Percentiles rank a stretch among this genome's conserved stretches.
These are phyloP conservation scores for Pedionomus torquatus DNA, from an alignment of 2,113 vertebrate genomes.

Conservation along the genomic window DNA sequence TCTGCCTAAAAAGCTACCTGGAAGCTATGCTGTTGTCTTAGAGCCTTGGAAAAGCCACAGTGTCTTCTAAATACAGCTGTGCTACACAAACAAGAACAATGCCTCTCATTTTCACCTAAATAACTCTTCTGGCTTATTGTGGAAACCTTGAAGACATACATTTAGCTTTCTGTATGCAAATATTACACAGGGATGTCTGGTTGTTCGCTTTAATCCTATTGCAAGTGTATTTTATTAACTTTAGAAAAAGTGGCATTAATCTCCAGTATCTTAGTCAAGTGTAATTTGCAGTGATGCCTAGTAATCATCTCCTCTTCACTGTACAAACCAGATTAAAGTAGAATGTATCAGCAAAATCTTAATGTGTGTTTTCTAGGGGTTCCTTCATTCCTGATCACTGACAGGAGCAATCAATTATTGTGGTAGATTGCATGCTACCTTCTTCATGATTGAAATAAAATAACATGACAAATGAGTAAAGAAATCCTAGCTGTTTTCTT, in stretches of 20 bases:
- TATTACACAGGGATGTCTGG: background rate
- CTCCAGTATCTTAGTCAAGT: background rate
- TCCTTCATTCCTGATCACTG: background rate
- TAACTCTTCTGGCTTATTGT: background rate
- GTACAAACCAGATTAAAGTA: background rate
- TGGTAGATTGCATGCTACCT: background rate
- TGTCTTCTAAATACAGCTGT: background rate
- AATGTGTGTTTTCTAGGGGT: background rate
- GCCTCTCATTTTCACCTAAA: background rate
- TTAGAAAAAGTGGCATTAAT: background rate
- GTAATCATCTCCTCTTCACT: background rate
- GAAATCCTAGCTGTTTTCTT: background rate
- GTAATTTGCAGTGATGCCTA: background rate
- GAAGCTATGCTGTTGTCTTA: background rate
- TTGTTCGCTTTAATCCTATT: background rate
- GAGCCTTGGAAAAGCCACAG: background rate
- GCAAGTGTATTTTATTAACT: background rate
- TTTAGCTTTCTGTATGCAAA: background rate
- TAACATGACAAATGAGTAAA: background rate
- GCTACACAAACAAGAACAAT: background rate
- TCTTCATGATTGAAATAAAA: background rate
- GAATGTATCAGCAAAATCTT: background rate
- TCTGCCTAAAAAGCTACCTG: background rate
- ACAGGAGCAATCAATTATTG: background rate
- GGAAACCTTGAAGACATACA: background rate